Percentiles rank a stretch among this genome's conserved stretches.
Conservation (phyloP, 2,113 vertebrate species). For the Bos indicus region DNA sequence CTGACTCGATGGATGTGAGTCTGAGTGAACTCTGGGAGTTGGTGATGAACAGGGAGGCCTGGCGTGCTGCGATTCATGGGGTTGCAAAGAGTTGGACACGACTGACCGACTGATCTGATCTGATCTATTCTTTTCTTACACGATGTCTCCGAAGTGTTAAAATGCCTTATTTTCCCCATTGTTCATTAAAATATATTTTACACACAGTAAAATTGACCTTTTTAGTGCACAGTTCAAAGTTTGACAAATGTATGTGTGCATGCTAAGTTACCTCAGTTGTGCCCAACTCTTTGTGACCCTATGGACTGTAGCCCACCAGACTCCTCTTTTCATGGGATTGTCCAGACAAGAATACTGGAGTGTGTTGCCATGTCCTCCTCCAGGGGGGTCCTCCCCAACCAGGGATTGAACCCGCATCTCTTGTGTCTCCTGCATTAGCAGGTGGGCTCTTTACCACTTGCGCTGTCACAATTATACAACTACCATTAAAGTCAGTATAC, state of each 20-base stretch:
- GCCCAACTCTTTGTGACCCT: not conserved
- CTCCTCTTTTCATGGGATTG: not conserved
- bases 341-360: not conserved
- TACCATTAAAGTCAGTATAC: not conserved
- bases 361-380: not conserved
- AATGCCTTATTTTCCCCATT: not conserved
- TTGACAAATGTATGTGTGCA: not conserved
- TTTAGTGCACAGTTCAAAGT: not conserved
- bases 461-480: fast-evolving
- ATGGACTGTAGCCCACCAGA: not conserved
- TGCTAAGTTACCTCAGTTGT: not conserved
- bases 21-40: no score
- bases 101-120: no score
- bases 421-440: not conserved
- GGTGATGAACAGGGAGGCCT: no score
- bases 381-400: not conserved
- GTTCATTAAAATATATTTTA: not conserved
- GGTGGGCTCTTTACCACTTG: not conserved
- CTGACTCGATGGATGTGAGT: no score
- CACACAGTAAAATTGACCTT: not conserved
- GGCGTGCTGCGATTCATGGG: no score
- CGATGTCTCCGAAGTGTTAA: not conserved
- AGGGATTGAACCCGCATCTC: fast-evolving
- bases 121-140: not conserved
- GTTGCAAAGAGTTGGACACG: no score